These are phyloP conservation scores for Minunthozetes semirufus DNA, from an alignment of 2,888 invertebrate species.

Conservation along the genomic window DNA sequence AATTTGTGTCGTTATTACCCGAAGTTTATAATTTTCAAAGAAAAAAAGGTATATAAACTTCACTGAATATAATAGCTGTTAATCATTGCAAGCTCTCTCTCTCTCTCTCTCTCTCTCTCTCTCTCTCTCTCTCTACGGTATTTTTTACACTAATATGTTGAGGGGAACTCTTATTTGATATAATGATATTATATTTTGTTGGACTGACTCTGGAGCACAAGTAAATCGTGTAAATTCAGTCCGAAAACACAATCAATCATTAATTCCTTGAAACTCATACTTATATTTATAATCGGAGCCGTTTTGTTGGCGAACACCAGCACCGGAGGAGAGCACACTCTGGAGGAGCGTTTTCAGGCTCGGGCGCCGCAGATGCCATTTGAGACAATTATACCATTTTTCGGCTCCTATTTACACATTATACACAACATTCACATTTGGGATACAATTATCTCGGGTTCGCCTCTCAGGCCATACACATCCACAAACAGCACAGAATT, in stretches of 20 bases:
- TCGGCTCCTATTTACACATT: constrained; percentile 11
- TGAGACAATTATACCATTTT: constrained; percentile 21
- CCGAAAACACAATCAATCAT: constrained; percentile 25
- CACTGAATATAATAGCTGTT: constrained; percentile 24
- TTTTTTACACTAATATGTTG: neutral
- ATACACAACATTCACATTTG: neutral
- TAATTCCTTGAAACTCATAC: neutral
- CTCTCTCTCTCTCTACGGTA: neutral
- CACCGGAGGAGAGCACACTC: neutral
- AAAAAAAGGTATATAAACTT: constrained; percentile 1
- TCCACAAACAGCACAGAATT: neutral
- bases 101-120: neutral
- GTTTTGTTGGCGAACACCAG: too few species aligned
- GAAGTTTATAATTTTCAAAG: neutral
- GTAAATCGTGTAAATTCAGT: constrained; percentile 19
- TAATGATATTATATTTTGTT: constrained; percentile 11
- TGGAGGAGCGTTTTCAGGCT: neutral
- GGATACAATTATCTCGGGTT: neutral
- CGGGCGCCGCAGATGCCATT: constrained; percentile 28
- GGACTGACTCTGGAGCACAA: neutral
- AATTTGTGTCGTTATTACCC: constrained; percentile 23
- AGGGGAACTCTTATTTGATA: neutral
- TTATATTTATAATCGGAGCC: neutral
- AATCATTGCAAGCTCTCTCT: constrained; percentile 5
- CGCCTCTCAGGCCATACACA: neutral